Conservation (phyloP, 2,888 invertebrate species). For the Coelopa pilipes region DNA sequence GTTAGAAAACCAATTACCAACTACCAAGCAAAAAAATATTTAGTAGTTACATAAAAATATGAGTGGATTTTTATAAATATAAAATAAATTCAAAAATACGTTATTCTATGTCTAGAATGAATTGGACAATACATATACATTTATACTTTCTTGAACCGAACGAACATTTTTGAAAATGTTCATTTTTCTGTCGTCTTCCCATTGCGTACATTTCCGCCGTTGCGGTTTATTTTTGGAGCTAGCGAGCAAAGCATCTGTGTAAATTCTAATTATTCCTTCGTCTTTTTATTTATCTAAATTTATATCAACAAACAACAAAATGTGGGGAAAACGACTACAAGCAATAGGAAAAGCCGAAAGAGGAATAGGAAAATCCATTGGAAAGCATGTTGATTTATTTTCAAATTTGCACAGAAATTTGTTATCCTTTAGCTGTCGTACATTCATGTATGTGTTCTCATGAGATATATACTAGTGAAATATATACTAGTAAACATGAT, state of each 20-base stretch:
- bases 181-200: too few species aligned
- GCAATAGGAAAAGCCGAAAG: background rate
- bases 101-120: conserved; percentile 9
- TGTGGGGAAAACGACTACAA: background rate
- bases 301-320: conserved; percentile 34
- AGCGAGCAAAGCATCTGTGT: conserved; percentile 32
- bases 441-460: too few species aligned
- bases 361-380: background rate
- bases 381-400: background rate
- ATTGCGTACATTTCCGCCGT: conserved; percentile 26
- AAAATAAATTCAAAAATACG: conserved; percentile 3
- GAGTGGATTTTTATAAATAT: conserved; percentile 1
- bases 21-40: background rate
- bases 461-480: too few species aligned
- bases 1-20: background rate
- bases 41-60: conserved; percentile 21
- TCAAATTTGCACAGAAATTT: background rate
- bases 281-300: conserved; percentile 36
- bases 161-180: conserved; percentile 21
- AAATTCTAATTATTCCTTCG: conserved; percentile 31
- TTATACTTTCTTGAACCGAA: background rate
- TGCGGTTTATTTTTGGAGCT: conserved; percentile 42
- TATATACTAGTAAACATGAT: background rate
- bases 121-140: conserved; percentile 15
- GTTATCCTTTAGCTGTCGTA: too few species aligned